These are phyloP conservation scores for Balaeniceps rex DNA, from an alignment of 2,113 vertebrate species.

Conservation along the genomic window DNA sequence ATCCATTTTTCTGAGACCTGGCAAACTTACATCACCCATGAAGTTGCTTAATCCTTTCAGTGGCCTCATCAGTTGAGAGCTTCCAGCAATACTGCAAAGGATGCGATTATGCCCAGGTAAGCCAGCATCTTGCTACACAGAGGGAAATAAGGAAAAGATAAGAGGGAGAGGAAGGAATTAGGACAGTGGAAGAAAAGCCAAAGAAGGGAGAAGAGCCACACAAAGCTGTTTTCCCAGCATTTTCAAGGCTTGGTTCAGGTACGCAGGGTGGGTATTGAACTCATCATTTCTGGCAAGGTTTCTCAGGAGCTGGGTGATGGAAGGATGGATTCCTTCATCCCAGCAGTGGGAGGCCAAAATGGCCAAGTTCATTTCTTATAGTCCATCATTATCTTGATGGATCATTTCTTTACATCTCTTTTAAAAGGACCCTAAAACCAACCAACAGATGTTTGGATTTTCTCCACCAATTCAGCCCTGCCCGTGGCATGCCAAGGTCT, in stretches of 20 bases:
- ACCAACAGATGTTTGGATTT: not conserved
- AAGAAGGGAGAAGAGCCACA: not conserved
- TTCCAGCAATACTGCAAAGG: not conserved
- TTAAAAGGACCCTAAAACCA: not conserved
- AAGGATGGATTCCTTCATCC: not conserved
- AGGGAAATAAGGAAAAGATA: not conserved
- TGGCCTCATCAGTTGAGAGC: not conserved
- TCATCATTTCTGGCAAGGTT: not conserved
- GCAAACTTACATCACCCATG: not conserved
- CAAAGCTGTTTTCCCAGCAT: not conserved
- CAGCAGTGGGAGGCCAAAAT: not conserved
- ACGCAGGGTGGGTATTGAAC: not conserved
- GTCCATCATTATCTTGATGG: not conserved
- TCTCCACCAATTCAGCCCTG: not conserved
- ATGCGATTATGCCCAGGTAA: not conserved
- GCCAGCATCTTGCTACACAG: not conserved
- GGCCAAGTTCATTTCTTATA: not conserved
- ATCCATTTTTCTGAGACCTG: not conserved
- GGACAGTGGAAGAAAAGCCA: not conserved
- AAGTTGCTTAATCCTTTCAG: not conserved
- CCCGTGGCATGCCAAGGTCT: not conserved
- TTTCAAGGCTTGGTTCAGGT: not conserved
- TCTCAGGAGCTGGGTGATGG: not conserved
- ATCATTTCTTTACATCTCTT: not conserved
- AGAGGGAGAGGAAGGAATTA: not conserved